phyloP scores from a whole-genome alignment of 2,888 invertebrate genomes.

The Polydrusus cervinus region DNA sequence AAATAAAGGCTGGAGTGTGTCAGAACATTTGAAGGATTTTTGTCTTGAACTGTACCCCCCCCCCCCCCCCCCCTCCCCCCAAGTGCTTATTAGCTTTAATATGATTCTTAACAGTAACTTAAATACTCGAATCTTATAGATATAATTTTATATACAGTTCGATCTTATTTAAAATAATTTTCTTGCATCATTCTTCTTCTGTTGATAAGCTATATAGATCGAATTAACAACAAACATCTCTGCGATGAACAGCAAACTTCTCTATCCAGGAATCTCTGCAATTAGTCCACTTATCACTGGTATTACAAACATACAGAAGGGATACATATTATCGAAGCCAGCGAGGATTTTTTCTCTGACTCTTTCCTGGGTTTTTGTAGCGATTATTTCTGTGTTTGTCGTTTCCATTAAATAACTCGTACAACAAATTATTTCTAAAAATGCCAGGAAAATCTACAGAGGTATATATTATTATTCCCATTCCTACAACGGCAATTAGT shows the following conservation, averaged over 20 bases:
- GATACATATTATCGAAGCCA: slow-evolving; percentile 54
- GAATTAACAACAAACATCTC: slow-evolving; percentile 39
- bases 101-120: no score
- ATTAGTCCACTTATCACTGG: slow-evolving; percentile 51
- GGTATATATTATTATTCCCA: slow-evolving; percentile 26
- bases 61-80: no score
- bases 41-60: no score
- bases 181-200: slow-evolving; percentile 17
- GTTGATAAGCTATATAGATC: slow-evolving; percentile 32
- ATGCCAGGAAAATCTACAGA: slow-evolving; percentile 31
- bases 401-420: slow-evolving; percentile 49
- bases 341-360: no score
- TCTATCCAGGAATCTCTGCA: slow-evolving; percentile 42
- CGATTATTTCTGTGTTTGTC: slow-evolving; percentile 47
- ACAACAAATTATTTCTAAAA: slow-evolving; percentile 32
- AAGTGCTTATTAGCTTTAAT: no score
- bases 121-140: no score
- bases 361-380: slow-evolving; percentile 43
- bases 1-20: no score
- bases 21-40: no score
- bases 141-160: no score
- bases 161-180: neutral
- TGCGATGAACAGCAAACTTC: slow-evolving; percentile 39
- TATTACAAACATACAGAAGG: slow-evolving; percentile 50
- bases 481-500: no score